Evolutionary conservation across 1,140 invertebrate genomes (phyloP), one percentile per base, ranked within the genome.

Genomic region (Aphelenchoides fujianensis): DNA sequence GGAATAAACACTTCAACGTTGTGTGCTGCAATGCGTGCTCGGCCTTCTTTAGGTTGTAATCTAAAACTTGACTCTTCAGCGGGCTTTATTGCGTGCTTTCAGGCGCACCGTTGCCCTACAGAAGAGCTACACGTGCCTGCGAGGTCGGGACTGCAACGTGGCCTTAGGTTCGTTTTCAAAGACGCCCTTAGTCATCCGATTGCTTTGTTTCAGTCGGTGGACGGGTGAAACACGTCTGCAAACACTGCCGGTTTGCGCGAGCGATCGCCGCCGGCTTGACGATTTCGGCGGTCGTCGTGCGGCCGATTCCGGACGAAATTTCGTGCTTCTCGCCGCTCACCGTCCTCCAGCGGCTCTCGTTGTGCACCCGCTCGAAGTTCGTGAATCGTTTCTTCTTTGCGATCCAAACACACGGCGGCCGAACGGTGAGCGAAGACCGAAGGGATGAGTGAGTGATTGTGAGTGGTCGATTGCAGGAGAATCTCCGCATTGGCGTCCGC

Each of bases 161-260:
- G 41, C 41, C 12, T 12, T 23, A 48, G 55, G 5, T 5, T 59
- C 5, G 12, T 59, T 19, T 59, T 5, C 5, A 19, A 59, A 23
- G 5, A 59, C 28, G 12, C 41, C 12, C 12, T 48, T 12, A 48
- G 41, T 48, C 23, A 48, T 12, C 41, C 23, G 12, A 48, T 48
- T 48, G 41, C 12, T 16, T 12, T 12, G 12, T 48, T 48, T 48
- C 41, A 48, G 41, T 16, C 23, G 41, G 41, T n/a, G n/a, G n/a
- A n/a, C n/a, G n/a, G 41, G 23, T 59, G 5, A 59, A 59, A 59
- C 23, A 23, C 19, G 55, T 59, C 41, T 59, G 55, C 55, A 59
- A 59, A 59, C 34, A 7, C 55, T 59, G 55, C 34, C 55, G 55
- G 12, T 59, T 59, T 23, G 27, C 28, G 34, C 5, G 5, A 23